Conservation (phyloP, 2,113 vertebrate species). For the Epinephelus lanceolatus region DNA sequence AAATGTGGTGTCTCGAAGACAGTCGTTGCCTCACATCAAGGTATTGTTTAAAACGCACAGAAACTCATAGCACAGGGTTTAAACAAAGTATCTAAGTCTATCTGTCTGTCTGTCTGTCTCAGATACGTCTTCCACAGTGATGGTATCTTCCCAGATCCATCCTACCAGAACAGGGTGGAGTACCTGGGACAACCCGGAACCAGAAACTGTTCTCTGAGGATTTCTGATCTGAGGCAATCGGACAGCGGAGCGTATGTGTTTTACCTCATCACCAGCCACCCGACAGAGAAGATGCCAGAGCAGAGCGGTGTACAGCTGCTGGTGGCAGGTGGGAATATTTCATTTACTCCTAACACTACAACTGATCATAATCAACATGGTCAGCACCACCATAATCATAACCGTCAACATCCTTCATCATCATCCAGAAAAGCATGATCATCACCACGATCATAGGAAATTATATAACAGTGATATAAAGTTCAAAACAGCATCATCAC, state of each 20-base stretch:
- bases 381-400: background rate
- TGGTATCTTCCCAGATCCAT: conserved; percentile 72
- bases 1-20: conserved; percentile 83
- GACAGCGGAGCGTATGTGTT: conserved; percentile 83
- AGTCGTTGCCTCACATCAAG: conserved; percentile 76
- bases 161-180: conserved; percentile 72
- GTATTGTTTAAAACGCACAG: conserved; percentile 36
- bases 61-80: background rate
- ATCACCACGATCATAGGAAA: background rate
- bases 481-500: background rate
- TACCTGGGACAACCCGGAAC: conserved; percentile 74
- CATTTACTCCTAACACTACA: background rate
- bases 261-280: conserved; percentile 80
- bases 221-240: conserved; percentile 72
- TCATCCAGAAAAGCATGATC: background rate
- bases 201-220: conserved; percentile 80
- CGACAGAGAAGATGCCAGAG: conserved; percentile 77
- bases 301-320: conserved; percentile 78
- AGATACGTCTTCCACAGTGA: conserved; percentile 83
- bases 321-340: conserved; percentile 69
- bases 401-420: too few relatives aligned
- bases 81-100: background rate
- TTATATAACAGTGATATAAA: too few relatives aligned
- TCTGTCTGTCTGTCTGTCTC: background rate
- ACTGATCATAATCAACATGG: background rate